Evolutionary conservation across 2,113 vertebrate genomes (phyloP).

Genomic region (Ctenomys sociabilis): DNA sequence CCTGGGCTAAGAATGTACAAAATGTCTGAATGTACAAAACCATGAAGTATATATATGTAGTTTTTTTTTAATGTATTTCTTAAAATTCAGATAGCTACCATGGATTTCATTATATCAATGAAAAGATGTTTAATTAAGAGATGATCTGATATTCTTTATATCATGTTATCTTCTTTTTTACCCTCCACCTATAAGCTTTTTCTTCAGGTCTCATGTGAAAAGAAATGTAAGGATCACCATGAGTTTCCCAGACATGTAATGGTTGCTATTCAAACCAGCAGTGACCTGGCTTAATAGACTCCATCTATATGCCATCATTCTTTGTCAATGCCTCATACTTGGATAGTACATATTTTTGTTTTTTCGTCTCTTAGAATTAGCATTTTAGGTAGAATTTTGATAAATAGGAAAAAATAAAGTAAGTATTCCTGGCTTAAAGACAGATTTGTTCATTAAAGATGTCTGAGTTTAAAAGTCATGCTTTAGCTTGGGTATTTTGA

Average conservation of each 20-base stretch:
- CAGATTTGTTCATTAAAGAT: neutral
- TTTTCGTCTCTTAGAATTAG: constrained; percentile 27
- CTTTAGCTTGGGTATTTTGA: constrained; percentile 15
- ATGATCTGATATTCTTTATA: neutral
- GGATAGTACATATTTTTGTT: neutral
- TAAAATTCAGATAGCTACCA: neutral
- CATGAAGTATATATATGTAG: neutral
- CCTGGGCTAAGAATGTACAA: neutral
- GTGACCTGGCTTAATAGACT: neutral
- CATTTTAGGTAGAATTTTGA: neutral
- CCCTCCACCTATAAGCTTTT: neutral
- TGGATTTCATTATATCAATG: neutral
- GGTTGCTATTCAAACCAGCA: neutral
- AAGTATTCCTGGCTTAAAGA: neutral
- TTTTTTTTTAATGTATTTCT: neutral
- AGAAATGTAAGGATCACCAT: neutral
- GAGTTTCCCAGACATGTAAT: neutral
- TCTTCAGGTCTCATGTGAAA: neutral
- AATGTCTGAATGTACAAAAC: neutral
- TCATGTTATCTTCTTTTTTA: neutral
- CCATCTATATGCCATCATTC: neutral
- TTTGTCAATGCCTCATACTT: neutral
- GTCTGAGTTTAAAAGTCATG: neutral
- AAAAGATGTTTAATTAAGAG: neutral
- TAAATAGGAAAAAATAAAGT: constrained; percentile 6